These are phyloP conservation scores for Sminthurinus aureus DNA, from an alignment of 2,888 invertebrate genomes.

Conservation along the genomic window DNA sequence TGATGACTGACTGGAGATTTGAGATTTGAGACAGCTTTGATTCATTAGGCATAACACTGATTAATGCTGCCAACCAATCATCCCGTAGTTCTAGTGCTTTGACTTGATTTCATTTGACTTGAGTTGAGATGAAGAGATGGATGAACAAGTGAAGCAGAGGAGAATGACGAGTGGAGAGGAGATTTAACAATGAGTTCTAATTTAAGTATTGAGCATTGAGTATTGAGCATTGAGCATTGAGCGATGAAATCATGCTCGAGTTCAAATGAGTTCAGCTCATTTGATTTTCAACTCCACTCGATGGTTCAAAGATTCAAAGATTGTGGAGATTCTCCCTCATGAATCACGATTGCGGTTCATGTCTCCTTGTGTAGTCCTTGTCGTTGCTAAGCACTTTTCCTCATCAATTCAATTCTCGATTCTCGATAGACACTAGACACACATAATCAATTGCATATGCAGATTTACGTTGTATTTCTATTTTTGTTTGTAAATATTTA, in stretches of 20 bases:
- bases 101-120: too few relatives aligned
- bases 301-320: too few relatives aligned
- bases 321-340: not conserved
- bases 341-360: constrained; percentile 32
- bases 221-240: not conserved
- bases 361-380: constrained; percentile 2
- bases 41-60: constrained; percentile 50
- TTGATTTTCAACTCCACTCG: constrained; percentile 38
- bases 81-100: too few relatives aligned
- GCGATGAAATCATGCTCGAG: constrained; percentile 20
- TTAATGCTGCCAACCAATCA: constrained; percentile 43
- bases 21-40: constrained; percentile 11
- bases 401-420: not conserved
- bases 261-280: constrained; percentile 32
- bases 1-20: not conserved
- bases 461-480: not conserved
- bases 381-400: constrained; percentile 26
- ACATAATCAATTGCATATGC: not conserved
- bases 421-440: not conserved
- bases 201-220: not conserved
- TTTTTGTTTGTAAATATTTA: too few relatives aligned
- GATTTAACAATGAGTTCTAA: constrained; percentile 8
- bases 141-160: constrained; percentile 16
- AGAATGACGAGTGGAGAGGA: not conserved
- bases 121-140: not conserved